Evolutionary conservation across 2,113 vertebrate genomes (phyloP).

Genomic region (Lota lota): DNA sequence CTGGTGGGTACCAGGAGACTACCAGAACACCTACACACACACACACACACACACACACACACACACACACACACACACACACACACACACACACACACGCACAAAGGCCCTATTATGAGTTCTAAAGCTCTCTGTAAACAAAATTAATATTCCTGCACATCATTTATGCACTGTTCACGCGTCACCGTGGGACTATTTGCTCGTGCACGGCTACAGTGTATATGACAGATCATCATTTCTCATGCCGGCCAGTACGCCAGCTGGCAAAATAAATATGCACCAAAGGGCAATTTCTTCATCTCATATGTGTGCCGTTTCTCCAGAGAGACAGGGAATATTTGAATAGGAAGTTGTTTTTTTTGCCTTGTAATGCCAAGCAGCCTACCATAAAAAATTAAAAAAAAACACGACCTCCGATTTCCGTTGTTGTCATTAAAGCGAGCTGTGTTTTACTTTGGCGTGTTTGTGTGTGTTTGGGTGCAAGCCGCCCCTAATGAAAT

Average conservation of each 20-base stretch:
- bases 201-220: slow-evolving; percentile 11
- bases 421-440: slow-evolving; percentile 16
- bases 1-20: slow-evolving; percentile 88
- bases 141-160: not conserved
- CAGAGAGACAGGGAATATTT: slow-evolving; percentile 28
- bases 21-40: slow-evolving; percentile 79
- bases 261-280: slow-evolving; percentile 38
- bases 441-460: slow-evolving; percentile 24
- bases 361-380: no score
- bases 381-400: no score
- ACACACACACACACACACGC: no score
- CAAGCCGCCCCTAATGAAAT: slow-evolving; percentile 51
- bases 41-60: not conserved
- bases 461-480: slow-evolving; percentile 9
- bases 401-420: no score
- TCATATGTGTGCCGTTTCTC: slow-evolving; percentile 8
- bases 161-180: slow-evolving; percentile 8
- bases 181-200: slow-evolving; percentile 25
- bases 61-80: no score
- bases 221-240: slow-evolving; percentile 45
- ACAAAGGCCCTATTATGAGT: no score
- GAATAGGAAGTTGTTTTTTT: slow-evolving; percentile 10
- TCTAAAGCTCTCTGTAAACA: not conserved
- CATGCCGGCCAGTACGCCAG: slow-evolving; percentile 10
- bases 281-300: slow-evolving; percentile 48